A percentile compares a stretch with the other conserved stretches of the same genome.
Conservation (phyloP, 2,797 vertebrate species). For the Periophthalmus magnuspinnatus region DNA sequence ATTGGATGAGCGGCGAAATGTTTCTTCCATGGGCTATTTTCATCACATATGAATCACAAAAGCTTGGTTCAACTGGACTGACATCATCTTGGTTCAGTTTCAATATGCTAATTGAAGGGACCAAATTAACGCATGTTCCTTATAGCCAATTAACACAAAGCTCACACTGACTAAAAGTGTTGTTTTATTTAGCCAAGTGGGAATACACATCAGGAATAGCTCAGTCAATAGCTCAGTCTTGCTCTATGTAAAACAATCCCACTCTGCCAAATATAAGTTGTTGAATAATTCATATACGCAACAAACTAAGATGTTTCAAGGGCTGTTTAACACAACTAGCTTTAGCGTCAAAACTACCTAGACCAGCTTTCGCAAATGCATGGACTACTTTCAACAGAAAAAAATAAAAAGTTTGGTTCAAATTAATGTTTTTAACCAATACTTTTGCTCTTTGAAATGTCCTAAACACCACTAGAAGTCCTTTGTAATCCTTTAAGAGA, state of each 20-base stretch:
- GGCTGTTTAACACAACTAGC: neutral
- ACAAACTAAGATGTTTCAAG: neutral
- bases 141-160: constrained; percentile 39
- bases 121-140: constrained; percentile 18
- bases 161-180: constrained; percentile 22
- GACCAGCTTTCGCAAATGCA: neutral
- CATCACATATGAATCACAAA: too few relatives aligned
- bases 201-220: neutral
- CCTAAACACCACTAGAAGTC: neutral
- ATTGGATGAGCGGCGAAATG: too few relatives aligned
- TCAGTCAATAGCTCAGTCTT: constrained; percentile 3
- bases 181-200: constrained; percentile 1
- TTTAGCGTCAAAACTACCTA: neutral
- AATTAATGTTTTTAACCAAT: neutral
- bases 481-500: neutral
- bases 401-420: neutral
- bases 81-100: constrained; percentile 5
- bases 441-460: neutral
- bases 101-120: constrained; percentile 18
- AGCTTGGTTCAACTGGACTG: too few relatives aligned
- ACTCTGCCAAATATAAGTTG: neutral
- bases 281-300: neutral
- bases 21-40: too few relatives aligned
- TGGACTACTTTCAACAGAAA: neutral
- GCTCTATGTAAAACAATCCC: neutral